Base-by-base conservation (phyloP, 2,113 vertebrate genomes). In the Sturnus vulgaris region DNA sequence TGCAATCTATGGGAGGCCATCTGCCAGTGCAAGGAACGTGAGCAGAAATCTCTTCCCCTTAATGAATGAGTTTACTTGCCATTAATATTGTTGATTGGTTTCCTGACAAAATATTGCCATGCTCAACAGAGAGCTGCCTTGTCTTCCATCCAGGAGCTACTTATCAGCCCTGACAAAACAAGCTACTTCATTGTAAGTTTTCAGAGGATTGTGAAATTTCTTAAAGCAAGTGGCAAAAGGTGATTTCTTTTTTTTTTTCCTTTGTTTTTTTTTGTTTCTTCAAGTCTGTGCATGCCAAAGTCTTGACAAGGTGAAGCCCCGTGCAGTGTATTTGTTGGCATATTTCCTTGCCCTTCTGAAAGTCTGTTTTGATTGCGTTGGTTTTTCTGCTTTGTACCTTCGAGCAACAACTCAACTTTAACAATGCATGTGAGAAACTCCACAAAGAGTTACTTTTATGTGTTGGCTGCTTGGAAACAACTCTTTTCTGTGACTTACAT, bases 221-320 rank as follows among this genome's bases (percentile, higher is more conserved):
- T 95, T 91, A 75, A 69, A 94, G 85, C 91, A 84, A 97, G 92
- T 92, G 92, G 96, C 96, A 97, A 97, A 96, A 97, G 96, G 97
- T 97, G 97, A 95, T 94, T 90, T 87, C 47, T 61, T 60, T 56
- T 66, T 50, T 61, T 92, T 85, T 92, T 39, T 81, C 12, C 22
- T 49, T 24, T 24, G 47, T 14, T 92, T 78, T 91, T 49, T 46
- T 80, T 88, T 96, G 68, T 95, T 97, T 93, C 86, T 89, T 95
- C 86, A 94, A 97, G 92, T 79, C 88, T 87, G 44, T 96, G 75
- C n/a, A 82, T 90, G 93, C 96, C 88, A 92, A 95, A 96, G 89
- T 82, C 91, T 94, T 97, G 97, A 97, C 97, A 97, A 97, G 97
- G 97, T 97, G 96, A 97, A 96, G 92, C 95, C 93, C 88, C 57